Base-by-base conservation (phyloP, 2,113 vertebrate species). In the Sebastes schlegelii region DNA sequence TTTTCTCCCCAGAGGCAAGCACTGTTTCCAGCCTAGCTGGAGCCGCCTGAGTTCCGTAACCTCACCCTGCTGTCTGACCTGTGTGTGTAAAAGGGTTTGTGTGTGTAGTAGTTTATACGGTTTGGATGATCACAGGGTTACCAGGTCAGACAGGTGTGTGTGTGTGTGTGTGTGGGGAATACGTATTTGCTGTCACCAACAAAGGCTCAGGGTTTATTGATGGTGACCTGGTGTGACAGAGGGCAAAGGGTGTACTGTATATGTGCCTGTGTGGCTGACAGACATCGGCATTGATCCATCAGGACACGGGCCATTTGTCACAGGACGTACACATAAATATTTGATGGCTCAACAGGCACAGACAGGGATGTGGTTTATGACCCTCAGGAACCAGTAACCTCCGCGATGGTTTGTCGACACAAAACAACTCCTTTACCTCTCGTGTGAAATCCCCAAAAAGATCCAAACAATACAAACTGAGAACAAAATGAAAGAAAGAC, bases 301-400 rank as follows among this genome's bases (percentile, higher is more conserved):
- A 46, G 48, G 78, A 90, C 75, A 52, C 0, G 0, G 71, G 54
- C 52, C 77, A 61, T 92, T 92, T 92, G 79, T 91, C 85, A 60
- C 61, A 42, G 66, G 49, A 75, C 6, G 19, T 5, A 17, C 21
- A 72, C 77, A 72, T 86, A 52, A 81, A 90, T 89, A 77, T 90
- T 87, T 85, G 78, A 78, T 77, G 75, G 52, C n/a, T 49, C 7
- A 2, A 21, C 68, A 70, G 64, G 49, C 23, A 6, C 21, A 13
- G 60, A 63, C 63, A 13, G 49, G 46, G 70, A 23, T 64, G 68
- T 85, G 46, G 4, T 87, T 83, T 82, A 81, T 82, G 65, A 77
- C 77, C 49, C 49, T 62, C 34, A 60, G 69, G 16, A 64, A 48
- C 6, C 14, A 16, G 46, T 19, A 7, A 52, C 23, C 45, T 13